Percentiles rank a stretch among this genome's conserved stretches.
phyloP scores from a whole-genome alignment of 2,797 vertebrate genomes.

The Gallinago stenura region DNA sequence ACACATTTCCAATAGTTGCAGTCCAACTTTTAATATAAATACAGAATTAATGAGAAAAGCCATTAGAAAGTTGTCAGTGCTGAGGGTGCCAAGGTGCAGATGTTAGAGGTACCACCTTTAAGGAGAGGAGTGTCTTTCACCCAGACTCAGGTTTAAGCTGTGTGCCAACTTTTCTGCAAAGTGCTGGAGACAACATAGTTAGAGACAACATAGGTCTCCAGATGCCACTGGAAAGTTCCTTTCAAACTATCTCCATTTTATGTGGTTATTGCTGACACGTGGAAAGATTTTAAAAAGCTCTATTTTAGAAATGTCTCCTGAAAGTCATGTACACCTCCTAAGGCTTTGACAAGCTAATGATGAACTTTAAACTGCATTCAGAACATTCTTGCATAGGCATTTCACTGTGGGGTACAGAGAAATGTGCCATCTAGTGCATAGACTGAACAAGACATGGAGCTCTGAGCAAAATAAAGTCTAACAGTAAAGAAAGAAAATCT shows the following conservation, averaged over 20 bases:
- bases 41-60: not conserved
- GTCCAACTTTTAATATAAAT: not conserved
- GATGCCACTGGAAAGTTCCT: not conserved
- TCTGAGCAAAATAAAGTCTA: not conserved
- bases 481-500: not conserved
- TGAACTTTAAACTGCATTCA: not conserved
- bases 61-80: not conserved
- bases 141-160: not conserved
- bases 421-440: not conserved
- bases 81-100: not conserved
- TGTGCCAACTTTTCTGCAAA: not conserved
- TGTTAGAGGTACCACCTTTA: not conserved
- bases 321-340: not conserved
- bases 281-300: not conserved
- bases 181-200: not conserved
- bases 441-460: accelerated
- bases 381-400: not conserved
- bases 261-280: not conserved
- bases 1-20: not conserved
- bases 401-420: not conserved
- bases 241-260: not conserved
- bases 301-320: not conserved
- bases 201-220: not conserved
- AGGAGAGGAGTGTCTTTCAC: not conserved
- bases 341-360: not conserved